phyloP scores from a whole-genome alignment of 2,888 invertebrate genomes.

The Drosophila mayaguana region DNA sequence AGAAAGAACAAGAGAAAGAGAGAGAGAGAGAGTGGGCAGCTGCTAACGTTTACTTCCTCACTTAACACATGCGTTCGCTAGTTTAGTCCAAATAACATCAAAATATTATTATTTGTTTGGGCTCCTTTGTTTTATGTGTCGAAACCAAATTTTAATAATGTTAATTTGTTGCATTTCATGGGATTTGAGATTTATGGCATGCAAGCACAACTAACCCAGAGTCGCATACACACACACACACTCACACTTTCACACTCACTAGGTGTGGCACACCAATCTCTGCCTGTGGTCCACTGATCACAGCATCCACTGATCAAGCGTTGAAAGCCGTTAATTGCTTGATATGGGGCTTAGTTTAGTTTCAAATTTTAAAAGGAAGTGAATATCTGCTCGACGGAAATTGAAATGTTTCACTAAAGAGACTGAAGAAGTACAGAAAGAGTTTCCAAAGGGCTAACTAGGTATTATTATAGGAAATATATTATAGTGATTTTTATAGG shows the following conservation, averaged over 20 bases:
- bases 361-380: constrained; percentile 39
- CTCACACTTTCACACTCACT: constrained; percentile 5
- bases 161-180: constrained; percentile 77
- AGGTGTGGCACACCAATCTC: constrained; percentile 49
- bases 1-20: not conserved
- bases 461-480: not conserved
- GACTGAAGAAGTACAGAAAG: not conserved
- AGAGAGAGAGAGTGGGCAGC: not conserved
- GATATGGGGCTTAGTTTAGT: constrained; percentile 41
- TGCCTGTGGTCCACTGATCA: constrained; percentile 53
- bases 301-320: constrained; percentile 46
- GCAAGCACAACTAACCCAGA: constrained; percentile 23
- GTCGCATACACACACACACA: not conserved
- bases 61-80: constrained; percentile 66
- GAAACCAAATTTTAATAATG: constrained; percentile 79
- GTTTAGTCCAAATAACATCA: constrained; percentile 72
- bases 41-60: constrained; percentile 64
- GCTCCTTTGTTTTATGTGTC: constrained; percentile 74
- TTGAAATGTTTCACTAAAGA: not conserved
- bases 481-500: no score
- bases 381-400: not conserved
- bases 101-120: constrained; percentile 67
- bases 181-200: constrained; percentile 71
- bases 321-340: constrained; percentile 68
- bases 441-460: not conserved